Conservation (phyloP, 35 echinoderm and acorn worm genomes). For the Heliocidaris erythrogramma region DNA sequence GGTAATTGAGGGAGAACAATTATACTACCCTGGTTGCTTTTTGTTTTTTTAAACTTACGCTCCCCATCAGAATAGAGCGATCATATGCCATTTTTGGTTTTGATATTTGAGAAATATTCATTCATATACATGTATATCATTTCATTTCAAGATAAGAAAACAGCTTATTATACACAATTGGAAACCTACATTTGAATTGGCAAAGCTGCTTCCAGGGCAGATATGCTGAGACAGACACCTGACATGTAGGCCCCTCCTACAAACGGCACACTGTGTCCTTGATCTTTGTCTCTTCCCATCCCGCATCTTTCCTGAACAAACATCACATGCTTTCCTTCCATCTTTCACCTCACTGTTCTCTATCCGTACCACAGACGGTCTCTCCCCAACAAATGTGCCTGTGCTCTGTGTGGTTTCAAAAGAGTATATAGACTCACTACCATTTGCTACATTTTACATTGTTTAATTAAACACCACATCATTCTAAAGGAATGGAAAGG, state of each 20-base stretch:
- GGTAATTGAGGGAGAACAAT: too few relatives aligned
- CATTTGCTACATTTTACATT: background rate
- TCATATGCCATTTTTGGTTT: too few relatives aligned
- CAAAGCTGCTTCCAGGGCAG: background rate
- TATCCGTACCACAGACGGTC: background rate
- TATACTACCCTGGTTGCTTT: too few relatives aligned
- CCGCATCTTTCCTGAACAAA: background rate
- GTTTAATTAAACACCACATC: background rate
- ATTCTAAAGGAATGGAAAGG: background rate
- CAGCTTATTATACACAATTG: background rate
- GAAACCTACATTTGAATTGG: background rate
- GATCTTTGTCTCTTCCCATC: slow-evolving; percentile 13
- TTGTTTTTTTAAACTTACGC: too few relatives aligned
- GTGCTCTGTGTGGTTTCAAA: slow-evolving; percentile 10
- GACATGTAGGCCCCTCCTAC: background rate
- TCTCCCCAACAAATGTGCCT: slow-evolving; percentile 28
- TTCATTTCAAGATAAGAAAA: background rate
- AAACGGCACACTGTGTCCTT: slow-evolving; percentile 23
- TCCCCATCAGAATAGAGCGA: too few relatives aligned
- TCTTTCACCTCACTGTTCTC: background rate
- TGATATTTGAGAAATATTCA: too few relatives aligned
- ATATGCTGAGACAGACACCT: slow-evolving; percentile 15
- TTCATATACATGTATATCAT: background rate
- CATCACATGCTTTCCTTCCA: slow-evolving; percentile 18
- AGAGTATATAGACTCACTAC: background rate